Evolutionary conservation across 2,113 vertebrate species (phyloP), one percentile per base, ranked within the genome.

Genomic region (Megatriorchis doriae): DNA sequence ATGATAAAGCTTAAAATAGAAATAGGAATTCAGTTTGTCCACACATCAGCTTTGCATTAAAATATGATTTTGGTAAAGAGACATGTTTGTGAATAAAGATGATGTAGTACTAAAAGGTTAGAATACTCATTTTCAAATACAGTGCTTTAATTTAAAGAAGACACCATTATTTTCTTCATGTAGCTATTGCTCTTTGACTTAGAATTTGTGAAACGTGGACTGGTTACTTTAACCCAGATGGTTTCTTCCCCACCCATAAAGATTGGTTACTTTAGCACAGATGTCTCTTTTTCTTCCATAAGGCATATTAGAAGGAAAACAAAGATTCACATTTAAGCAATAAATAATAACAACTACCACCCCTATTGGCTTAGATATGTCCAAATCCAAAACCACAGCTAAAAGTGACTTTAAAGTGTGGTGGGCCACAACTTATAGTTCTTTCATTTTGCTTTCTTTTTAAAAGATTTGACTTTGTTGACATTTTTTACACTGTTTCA

Each of bases 271-370:
- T 75, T 95, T 65, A 93, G 52, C 61, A 81, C 96, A 96, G 83
- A 97, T 97, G 94, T 96, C 78, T 95, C 66, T 87, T 62, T 92
- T 91, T 75, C 66, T 93, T 95, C 84, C 81, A 93, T 94, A 80
- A 96, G 66, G 84, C 94, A 18, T 82, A 81, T 62, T 91, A 95
- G 81, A 80, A 80, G 36, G 70, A 95, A 94, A 95, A 94, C 73
- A 96, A 97, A 95, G 86, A 89, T 94, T 96, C 94, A 81, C 84
- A 94, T 96, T 97, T 87, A 93, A 95, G 89, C 84, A 95, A 95
- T 96, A 97, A 97, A 96, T 95, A 97, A 91, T 93, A 94, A 91
- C 91, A 94, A 62, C 63, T 87, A 88, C 89, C 83, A 94, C 81
- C 68, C 92, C 75, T 90, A 42, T 88, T 91, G 88, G 73, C 94